Evolutionary conservation across 2,888 invertebrate genomes (phyloP), one percentile per base, ranked within the genome.

Genomic region (Drosophila paranaensis): DNA sequence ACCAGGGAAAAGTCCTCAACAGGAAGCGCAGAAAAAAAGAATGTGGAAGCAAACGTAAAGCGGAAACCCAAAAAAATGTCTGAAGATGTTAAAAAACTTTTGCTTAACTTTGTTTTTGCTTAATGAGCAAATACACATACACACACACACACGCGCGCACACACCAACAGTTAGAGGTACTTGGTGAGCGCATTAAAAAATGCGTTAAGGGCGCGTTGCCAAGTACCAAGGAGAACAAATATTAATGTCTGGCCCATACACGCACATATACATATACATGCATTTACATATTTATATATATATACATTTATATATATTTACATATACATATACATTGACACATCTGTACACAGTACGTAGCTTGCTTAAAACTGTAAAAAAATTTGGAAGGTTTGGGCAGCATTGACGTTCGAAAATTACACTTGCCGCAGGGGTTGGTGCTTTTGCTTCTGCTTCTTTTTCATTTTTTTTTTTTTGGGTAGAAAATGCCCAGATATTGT

Each of bases 61-160:
- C 81, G 77, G 71, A 79, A 88, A 81, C 85, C 77, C 85, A 80
- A 81, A 87, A 77, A 85, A 89, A 83, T 73, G 82, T 90, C 90
- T 84, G 82, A 90, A 87, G 89, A 84, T 82, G 84, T 71, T 79
- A 77, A 86, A 80, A 90, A 88, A 85, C 76, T 83, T 88, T 83
- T 79, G 77, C 84, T 74, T 74, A 90, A 90, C 87, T 90, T 90
- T 88, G 89, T 89, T 90, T 90, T 90, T 89, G 90, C 90, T 87
- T 90, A 89, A 89, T 89, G 90, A 89, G 90, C 90, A 90, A 90
- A 89, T 87, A 90, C 77, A 79, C 73, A 80, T 63, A 77, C 73
- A 80, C 65, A 77, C 68, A 80, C 61, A 57, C 69, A 64, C 39
- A 42, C 63, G 58, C 64, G 62, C 61, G 66, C 56, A 71, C 30